Evolutionary conservation across 2,888 invertebrate genomes (phyloP).

Genomic region (Diaperis boleti): DNA sequence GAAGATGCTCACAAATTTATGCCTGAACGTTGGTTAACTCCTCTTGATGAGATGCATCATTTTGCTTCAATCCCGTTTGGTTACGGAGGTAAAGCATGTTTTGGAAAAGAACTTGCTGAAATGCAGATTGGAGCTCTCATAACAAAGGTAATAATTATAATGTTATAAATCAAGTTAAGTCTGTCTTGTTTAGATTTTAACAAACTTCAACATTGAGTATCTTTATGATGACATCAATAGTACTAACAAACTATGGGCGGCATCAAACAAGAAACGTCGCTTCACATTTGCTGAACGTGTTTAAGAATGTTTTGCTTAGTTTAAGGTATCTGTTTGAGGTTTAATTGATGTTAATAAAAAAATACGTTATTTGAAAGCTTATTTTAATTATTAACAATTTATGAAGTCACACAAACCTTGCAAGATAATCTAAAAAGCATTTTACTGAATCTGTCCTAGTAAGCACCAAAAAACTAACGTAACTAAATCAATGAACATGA

Average conservation of each 20-base stretch:
- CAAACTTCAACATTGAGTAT: constrained; percentile 75
- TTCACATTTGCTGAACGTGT: constrained; percentile 74
- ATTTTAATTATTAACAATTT: constrained; percentile 47
- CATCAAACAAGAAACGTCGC: constrained; percentile 73
- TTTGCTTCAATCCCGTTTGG: constrained; percentile 77
- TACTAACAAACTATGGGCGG: constrained; percentile 71
- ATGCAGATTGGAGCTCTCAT: constrained; percentile 71
- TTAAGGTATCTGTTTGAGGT: constrained; percentile 13
- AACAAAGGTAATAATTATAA: constrained; percentile 67
- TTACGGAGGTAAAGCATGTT: constrained; percentile 72
- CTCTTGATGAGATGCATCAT: constrained; percentile 64
- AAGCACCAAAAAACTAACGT: constrained; percentile 47
- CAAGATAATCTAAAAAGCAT: constrained; percentile 52
- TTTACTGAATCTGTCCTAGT: constrained; percentile 38
- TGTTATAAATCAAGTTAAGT: neutral
- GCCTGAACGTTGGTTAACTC: constrained; percentile 74
- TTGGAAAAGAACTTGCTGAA: constrained; percentile 74
- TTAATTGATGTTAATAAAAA: constrained; percentile 26
- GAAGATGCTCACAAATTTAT: constrained; percentile 73
- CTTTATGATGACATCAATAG: constrained; percentile 75
- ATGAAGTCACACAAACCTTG: constrained; percentile 48
- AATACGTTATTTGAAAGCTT: constrained; percentile 44
- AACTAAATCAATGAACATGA: constrained; percentile 40
- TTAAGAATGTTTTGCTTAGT: constrained; percentile 39
- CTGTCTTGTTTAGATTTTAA: constrained; percentile 67